Evolutionary conservation across 2,797 vertebrate species (phyloP), one percentile per base, ranked within the genome.

Genomic region (Squalus acanthias): DNA sequence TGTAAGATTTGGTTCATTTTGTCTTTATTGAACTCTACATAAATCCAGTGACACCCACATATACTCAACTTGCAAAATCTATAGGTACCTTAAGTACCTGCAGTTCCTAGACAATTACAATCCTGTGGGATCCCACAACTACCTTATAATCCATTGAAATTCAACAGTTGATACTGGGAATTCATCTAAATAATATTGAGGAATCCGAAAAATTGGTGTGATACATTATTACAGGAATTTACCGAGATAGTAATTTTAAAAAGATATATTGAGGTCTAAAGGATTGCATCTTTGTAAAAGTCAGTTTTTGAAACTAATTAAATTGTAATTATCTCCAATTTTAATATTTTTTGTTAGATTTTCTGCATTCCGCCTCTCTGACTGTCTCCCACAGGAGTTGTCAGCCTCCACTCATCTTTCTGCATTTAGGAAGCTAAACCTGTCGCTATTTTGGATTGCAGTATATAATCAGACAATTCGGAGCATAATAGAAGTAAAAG

Each of bases 1-100:
- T 53, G 98, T 98, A 97, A 97, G 98, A 97, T 95, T 20, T 95
- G 70, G 12, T 76, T 72, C 26, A 74, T 95, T 95, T 95, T 74
- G 69, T 33, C 46, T 72, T 72, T 26, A 29, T 53, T 95, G 24
- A 26, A 95, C 26, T 1, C 13, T 69, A 26, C 57, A 3, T 17
- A 65, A 67, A 17, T 85, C 6, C 46, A 24, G 39, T 50, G 17
- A 85, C 46, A 46, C 46, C 82, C 10, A n/a, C 5, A 17, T 7
- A 39, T 17, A 92, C 33, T 20, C 26, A 67, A 39, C 29, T 39
- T 92, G 89, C n/a, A 39, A 69, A 22, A 46, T 69, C n/a, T 24
- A 26, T 9, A 69, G 17, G 1, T 65, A n/a, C 12, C 57, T n/a
- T 65, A 22, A 39, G 2, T 93, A 69, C 8, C 89, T 8, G 60